Base-by-base conservation (phyloP, 2,888 invertebrate genomes). In the Tipula helvola region DNA sequence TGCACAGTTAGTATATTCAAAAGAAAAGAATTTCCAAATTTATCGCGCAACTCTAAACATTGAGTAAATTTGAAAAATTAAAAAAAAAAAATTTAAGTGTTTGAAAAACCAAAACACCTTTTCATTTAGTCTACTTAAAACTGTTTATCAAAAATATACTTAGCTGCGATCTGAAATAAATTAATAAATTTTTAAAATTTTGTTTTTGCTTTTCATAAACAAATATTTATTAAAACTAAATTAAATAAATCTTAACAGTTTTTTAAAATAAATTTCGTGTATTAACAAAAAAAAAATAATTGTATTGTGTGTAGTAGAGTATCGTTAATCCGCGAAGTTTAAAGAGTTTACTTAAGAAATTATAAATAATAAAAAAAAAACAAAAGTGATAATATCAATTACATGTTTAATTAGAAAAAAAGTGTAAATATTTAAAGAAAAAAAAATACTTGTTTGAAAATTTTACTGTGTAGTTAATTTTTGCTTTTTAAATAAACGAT, bases 291-390 rank as follows among this genome's bases (percentile, higher is more conserved):
- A 71, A 71, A 71, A 8, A 71, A 47, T 47, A n/a, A n/a, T 28
- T n/a, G 52, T n/a, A 52, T 52, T n/a, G 7, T 52, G 5, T 47
- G 18, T 57, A 57, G 5, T 28, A 8, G 16, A 18, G 28, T 71
- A 71, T 71, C 71, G 71, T 71, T 71, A 71, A 71, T 71, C 71
- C 71, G 71, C 71, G 71, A 71, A 71, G 71, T 71, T 71, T 71
- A 28, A 71, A 71, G 71, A 71, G 71, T 71, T 71, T 71, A 71
- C 71, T 71, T 71, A 71, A 71, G 71, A 28, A 71, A 28, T 71
- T 71, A 71, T 71, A 71, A 71, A 71, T 71, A 71, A 71, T 71
- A 28, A 71, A 71, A 71, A 44, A 44, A 10, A 42, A 42, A 47
- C n/a, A 47, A 47, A n/a, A 52, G 4, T 71, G 71, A 71, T 71